phyloP scores from a whole-genome alignment of 2,113 vertebrate genomes.

The Cyprinodon variegatus region DNA sequence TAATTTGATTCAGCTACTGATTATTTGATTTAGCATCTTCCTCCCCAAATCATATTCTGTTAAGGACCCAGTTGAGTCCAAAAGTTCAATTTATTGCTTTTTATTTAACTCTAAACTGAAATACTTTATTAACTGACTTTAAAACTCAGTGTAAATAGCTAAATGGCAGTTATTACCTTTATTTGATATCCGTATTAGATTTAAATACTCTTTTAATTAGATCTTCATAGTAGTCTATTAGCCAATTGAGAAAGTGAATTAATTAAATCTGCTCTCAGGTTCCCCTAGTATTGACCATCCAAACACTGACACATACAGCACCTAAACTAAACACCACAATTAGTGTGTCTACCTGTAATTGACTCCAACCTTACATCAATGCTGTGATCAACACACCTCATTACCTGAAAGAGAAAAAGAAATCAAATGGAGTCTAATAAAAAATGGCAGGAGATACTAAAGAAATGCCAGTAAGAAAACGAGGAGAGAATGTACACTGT shows the following conservation, averaged over 20 bases:
- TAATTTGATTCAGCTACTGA: too few relatives aligned
- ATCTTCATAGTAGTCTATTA: background rate
- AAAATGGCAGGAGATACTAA: conserved; percentile 14
- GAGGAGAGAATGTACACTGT: background rate
- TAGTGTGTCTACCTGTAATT: conserved; percentile 64
- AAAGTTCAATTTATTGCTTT: background rate
- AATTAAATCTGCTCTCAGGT: background rate
- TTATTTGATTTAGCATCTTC: too few relatives aligned
- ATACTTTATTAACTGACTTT: background rate
- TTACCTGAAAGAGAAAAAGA: conserved; percentile 46
- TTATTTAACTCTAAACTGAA: background rate
- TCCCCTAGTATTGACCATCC: background rate
- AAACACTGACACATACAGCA: conserved; percentile 9
- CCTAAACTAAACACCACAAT: conserved; percentile 34
- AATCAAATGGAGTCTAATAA: conserved; percentile 22
- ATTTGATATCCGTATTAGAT: background rate
- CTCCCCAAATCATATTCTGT: too few relatives aligned
- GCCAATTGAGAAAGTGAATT: background rate
- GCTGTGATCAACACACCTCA: conserved; percentile 60
- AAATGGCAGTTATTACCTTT: background rate
- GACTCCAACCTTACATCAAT: conserved; percentile 49
- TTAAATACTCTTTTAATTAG: background rate
- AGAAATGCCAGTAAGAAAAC: conserved; percentile 1
- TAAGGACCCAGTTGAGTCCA: too few relatives aligned
- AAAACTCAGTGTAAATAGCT: background rate